Conservation (phyloP, 1,140 invertebrate species). For the Ruditapes philippinarum region DNA sequence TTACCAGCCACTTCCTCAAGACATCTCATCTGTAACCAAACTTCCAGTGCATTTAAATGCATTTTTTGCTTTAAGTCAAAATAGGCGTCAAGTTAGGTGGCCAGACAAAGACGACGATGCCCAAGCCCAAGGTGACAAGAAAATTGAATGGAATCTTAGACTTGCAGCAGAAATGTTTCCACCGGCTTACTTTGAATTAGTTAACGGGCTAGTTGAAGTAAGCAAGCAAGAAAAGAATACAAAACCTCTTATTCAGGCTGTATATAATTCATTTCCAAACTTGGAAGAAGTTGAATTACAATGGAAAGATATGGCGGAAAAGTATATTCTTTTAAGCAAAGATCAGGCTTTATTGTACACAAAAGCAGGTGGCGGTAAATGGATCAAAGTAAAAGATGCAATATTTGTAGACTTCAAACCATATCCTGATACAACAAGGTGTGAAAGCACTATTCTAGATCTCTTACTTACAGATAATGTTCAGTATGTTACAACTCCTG, state of each 20-base stretch:
- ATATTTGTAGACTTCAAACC: background rate
- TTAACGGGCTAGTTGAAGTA: background rate
- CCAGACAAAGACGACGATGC: conserved; percentile 49
- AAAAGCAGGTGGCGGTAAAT: background rate
- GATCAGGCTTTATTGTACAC: background rate
- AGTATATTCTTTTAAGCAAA: background rate
- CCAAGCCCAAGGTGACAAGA: conserved; percentile 56
- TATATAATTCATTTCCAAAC: conserved; percentile 23
- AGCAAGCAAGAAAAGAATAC: background rate
- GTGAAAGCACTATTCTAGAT: background rate
- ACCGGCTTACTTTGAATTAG: conserved; percentile 51
- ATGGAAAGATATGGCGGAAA: background rate
- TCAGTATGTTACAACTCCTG: background rate
- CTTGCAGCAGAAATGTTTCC: conserved; percentile 73
- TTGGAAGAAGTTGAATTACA: background rate
- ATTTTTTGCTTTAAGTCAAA: conserved; percentile 77
- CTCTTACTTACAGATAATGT: background rate
- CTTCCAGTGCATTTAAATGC: conserved; percentile 81
- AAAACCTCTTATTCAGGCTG: background rate
- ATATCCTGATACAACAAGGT: background rate
- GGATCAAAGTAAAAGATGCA: background rate
- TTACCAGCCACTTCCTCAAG: conserved; percentile 79
- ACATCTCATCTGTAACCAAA: conserved; percentile 66
- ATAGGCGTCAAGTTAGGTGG: conserved; percentile 78
- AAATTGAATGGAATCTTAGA: conserved; percentile 76